Conservation (phyloP, 2,113 vertebrate genomes). For the Xiphophorus hellerii region DNA sequence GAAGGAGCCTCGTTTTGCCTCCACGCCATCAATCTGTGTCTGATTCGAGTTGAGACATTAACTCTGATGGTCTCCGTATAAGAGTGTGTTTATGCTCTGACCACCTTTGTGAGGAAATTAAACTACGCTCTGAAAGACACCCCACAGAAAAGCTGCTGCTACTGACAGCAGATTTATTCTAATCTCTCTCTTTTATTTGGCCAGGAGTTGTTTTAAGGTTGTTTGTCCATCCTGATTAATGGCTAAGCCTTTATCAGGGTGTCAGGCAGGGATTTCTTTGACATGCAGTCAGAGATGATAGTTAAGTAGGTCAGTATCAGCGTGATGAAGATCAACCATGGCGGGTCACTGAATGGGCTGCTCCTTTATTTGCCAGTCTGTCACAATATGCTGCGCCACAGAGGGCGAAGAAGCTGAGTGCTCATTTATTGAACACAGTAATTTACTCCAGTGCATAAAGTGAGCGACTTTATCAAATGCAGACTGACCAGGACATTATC, state of each 20-base stretch:
- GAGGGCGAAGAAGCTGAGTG: slow-evolving; percentile 58
- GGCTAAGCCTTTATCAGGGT: slow-evolving; percentile 57
- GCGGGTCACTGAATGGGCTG: slow-evolving; percentile 61
- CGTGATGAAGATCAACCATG: slow-evolving; percentile 77
- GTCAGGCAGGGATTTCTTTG: slow-evolving; percentile 69
- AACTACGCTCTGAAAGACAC: slow-evolving; percentile 53
- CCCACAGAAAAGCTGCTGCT: slow-evolving; percentile 1
- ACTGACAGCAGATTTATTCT: slow-evolving; percentile 10
- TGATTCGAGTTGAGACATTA: slow-evolving; percentile 78
- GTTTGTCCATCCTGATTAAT: slow-evolving; percentile 48
- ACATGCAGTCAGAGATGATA: slow-evolving; percentile 68
- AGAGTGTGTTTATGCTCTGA: slow-evolving; percentile 32
- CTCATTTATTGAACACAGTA: slow-evolving; percentile 64
- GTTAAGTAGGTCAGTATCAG: slow-evolving; percentile 81
- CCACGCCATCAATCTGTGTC: slow-evolving; percentile 78
- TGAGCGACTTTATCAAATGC: slow-evolving; percentile 75
- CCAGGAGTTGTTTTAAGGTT: slow-evolving; percentile 30
- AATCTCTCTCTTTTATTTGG: slow-evolving; percentile 39
- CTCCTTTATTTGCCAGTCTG: slow-evolving; percentile 73
- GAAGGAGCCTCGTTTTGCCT: slow-evolving; percentile 56
- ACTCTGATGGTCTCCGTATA: slow-evolving; percentile 70
- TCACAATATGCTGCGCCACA: slow-evolving; percentile 64
- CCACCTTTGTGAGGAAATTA: slow-evolving; percentile 48
- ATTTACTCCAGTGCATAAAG: slow-evolving; percentile 68
- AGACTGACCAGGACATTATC: slow-evolving; percentile 68